Evolutionary conservation across 1,140 invertebrate genomes (phyloP).

Genomic region (Pogonomyrmex barbatus): DNA sequence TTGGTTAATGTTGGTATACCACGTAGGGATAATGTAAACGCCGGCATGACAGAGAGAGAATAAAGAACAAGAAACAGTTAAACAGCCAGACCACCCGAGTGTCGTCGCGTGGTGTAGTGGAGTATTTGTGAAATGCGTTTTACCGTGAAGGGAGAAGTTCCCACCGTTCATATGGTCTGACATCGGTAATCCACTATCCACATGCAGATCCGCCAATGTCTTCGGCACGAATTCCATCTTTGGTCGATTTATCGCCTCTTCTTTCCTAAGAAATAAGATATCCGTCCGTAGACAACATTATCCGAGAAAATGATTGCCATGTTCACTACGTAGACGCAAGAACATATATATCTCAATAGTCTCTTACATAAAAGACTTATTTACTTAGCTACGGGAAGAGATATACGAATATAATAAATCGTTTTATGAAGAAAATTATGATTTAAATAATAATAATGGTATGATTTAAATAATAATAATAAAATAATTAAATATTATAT

Average conservation of each 20-base stretch:
- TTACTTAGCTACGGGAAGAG: neutral
- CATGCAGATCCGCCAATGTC: constrained; percentile 94
- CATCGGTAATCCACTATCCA: constrained; percentile 87
- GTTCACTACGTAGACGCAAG: neutral
- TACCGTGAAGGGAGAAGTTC: constrained; percentile 84
- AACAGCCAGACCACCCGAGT: constrained; percentile 78
- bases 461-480: neutral
- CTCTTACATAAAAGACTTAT: neutral
- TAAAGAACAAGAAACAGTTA: constrained; percentile 76
- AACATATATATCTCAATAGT: neutral
- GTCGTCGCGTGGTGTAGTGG: constrained; percentile 72
- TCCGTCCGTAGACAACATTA: neutral
- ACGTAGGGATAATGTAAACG: constrained; percentile 68
- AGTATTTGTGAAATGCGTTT: constrained; percentile 79
- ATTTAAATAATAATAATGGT: neutral
- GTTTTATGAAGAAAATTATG: neutral
- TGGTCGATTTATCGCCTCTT: constrained; percentile 95
- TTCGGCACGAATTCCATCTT: constrained; percentile 97
- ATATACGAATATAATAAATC: neutral
- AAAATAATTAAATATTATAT: neutral
- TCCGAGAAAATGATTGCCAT: neutral
- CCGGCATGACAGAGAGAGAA: constrained; percentile 70
- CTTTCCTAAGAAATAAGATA: constrained; percentile 88
- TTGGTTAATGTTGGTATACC: constrained; percentile 15
- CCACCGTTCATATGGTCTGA: constrained; percentile 87